Conservation (phyloP, 2,113 vertebrate genomes). For the Lepisosteus osseus region DNA sequence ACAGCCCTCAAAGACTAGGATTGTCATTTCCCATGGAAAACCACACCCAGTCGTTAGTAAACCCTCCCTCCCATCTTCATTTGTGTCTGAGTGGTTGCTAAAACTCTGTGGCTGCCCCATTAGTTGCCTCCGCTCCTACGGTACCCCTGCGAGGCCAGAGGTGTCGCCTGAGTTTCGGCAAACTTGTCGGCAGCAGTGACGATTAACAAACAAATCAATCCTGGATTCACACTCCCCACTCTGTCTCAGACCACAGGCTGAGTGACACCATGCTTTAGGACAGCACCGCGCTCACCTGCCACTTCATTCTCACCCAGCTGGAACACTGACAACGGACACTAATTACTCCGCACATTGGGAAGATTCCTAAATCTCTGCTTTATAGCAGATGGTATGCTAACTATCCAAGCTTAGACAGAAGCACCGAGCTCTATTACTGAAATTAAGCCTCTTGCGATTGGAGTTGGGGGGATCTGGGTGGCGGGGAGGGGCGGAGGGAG, state of each 20-base stretch:
- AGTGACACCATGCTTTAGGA: not conserved
- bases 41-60: constrained; percentile 44
- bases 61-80: constrained; percentile 26
- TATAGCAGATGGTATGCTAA: constrained; percentile 10
- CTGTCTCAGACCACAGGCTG: constrained; percentile 11
- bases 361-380: constrained; percentile 3
- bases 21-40: not conserved
- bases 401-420: constrained; percentile 15
- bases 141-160: not conserved
- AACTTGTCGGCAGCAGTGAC: constrained; percentile 43
- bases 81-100: constrained; percentile 43
- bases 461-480: not conserved
- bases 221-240: constrained; percentile 33
- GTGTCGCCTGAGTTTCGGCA: constrained; percentile 9
- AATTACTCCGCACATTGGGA: constrained; percentile 5
- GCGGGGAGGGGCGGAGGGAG: too few relatives aligned
- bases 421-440: constrained; percentile 7
- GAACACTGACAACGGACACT: not conserved
- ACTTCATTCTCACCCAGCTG: constrained; percentile 50
- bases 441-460: constrained; percentile 6
- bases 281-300: constrained; percentile 56
- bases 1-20: too few relatives aligned
- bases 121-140: not conserved
- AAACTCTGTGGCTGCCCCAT: not conserved
- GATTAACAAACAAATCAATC: constrained; percentile 45